Conservation (phyloP, 2,797 vertebrate species). For the Morelia viridis region DNA sequence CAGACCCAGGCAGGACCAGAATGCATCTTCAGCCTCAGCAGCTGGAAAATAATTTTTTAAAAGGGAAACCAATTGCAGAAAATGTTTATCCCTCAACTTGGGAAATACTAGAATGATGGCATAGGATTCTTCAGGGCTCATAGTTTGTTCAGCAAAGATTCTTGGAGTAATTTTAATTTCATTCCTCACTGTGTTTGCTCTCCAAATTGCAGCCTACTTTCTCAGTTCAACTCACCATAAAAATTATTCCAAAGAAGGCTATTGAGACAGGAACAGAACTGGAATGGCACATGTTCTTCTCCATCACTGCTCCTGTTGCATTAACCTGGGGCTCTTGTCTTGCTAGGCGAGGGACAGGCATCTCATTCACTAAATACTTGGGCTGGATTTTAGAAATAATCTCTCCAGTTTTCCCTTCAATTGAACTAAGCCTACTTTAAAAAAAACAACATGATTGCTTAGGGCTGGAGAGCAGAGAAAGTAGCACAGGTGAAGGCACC, state of each 20-base stretch:
- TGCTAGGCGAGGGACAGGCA: slow-evolving; percentile 2
- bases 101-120: slow-evolving; percentile 9
- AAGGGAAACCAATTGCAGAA: not conserved
- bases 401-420: slow-evolving; percentile 36
- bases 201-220: slow-evolving; percentile 31
- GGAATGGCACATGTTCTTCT: not conserved
- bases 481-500: not conserved
- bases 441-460: not conserved
- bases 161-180: slow-evolving; percentile 24
- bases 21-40: not conserved
- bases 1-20: not conserved
- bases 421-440: slow-evolving; percentile 6
- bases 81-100: not conserved
- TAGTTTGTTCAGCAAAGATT: slow-evolving; percentile 21
- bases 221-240: slow-evolving; percentile 6
- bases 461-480: not conserved
- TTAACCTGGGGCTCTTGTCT: slow-evolving; percentile 22
- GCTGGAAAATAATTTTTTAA: not conserved
- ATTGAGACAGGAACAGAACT: not conserved
- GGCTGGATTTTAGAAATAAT: slow-evolving; percentile 23
- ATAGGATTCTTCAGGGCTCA: not conserved
- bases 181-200: slow-evolving; percentile 12
- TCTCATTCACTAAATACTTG: slow-evolving; percentile 55
- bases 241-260: not conserved
- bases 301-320: not conserved